Evolutionary conservation across 2,113 vertebrate genomes (phyloP), one percentile per base, ranked within the genome.

Genomic region (Theristicus caerulescens): DNA sequence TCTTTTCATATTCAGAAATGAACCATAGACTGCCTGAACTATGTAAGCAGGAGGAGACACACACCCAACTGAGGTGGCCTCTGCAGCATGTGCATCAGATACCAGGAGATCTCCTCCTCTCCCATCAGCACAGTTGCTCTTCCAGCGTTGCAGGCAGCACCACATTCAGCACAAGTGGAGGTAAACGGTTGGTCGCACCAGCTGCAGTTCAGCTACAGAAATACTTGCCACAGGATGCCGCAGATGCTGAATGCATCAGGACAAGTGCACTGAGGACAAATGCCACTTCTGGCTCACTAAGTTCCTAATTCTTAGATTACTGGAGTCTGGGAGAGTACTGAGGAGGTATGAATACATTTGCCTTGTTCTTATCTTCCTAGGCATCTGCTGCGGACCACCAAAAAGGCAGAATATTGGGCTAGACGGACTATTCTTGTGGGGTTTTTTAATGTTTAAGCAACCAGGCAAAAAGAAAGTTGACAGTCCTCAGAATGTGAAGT

Each of bases 371-470:
- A 29, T 34, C 34, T 74, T 85, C 40, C 49, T 55, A 51, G 32
- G n/a, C 9, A 67, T 79, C 52, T 94, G 36, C n/a, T 69, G 40
- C 17, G 20, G 42, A 57, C 4, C 17, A 79, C 13, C 32, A 59
- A 61, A 84, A 93, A 61, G 27, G 25, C 11, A 93, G 47, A 78
- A 52, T 71, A 77, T 40, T 76, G n/a, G 46, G 47, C 22, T 54
- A 54, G 46, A n/a, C 27, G 16, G 36, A 29, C 6, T 21, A 14
- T 26, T 72, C 11, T n/a, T 42, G 22, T 17, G 13, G 13, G 3
- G 0, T 0, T 8, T 74, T 54, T 84, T 59, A 52, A 69, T 3
- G 3, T 36, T 34, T 24, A 70, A 49, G 32, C 21, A 77, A 54
- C 3, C 25, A 72, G 24, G 67, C 20, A 88, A 73, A 77, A 88